Percentiles rank a stretch among this genome's conserved stretches.
phyloP scores from a whole-genome alignment of 2,797 vertebrate genomes.

The Lateolabrax maculatus region DNA sequence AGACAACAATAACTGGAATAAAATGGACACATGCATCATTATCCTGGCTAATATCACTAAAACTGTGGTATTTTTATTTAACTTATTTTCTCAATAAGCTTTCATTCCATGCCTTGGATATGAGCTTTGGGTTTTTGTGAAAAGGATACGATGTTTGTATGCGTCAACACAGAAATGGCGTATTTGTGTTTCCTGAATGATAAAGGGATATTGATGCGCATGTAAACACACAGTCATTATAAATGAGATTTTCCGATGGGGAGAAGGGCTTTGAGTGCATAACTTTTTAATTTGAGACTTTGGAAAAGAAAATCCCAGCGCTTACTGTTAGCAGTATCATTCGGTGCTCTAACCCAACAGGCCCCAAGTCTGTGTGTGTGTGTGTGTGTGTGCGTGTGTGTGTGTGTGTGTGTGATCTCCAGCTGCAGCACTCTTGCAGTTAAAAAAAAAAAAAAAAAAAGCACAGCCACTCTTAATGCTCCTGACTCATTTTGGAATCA shows the following conservation, averaged over 20 bases:
- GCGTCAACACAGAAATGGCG: constrained; percentile 30
- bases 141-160: constrained; percentile 59
- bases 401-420: constrained; percentile 35
- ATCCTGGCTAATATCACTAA: constrained; percentile 64
- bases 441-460: constrained; percentile 16
- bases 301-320: constrained; percentile 40
- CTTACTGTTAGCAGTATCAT: constrained; percentile 18
- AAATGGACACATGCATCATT: constrained; percentile 57
- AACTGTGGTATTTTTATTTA: constrained; percentile 50
- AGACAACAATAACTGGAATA: constrained; percentile 59
- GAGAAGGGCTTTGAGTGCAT: constrained; percentile 6
- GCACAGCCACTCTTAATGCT: constrained; percentile 46
- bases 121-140: constrained; percentile 47
- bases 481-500: constrained; percentile 70
- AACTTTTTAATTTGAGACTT: constrained; percentile 21
- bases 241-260: constrained; percentile 19
- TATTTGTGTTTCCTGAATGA: constrained; percentile 59
- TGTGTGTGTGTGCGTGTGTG: constrained; percentile 16
- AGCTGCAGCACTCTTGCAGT: constrained; percentile 59
- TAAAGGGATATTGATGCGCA: constrained; percentile 41
- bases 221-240: constrained; percentile 49
- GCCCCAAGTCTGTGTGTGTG: neutral
- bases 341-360: constrained; percentile 20
- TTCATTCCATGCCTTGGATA: constrained; percentile 38
- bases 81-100: constrained; percentile 24